These are phyloP conservation scores for Bibio marci DNA, from an alignment of 2,888 invertebrate species.

Conservation along the genomic window DNA sequence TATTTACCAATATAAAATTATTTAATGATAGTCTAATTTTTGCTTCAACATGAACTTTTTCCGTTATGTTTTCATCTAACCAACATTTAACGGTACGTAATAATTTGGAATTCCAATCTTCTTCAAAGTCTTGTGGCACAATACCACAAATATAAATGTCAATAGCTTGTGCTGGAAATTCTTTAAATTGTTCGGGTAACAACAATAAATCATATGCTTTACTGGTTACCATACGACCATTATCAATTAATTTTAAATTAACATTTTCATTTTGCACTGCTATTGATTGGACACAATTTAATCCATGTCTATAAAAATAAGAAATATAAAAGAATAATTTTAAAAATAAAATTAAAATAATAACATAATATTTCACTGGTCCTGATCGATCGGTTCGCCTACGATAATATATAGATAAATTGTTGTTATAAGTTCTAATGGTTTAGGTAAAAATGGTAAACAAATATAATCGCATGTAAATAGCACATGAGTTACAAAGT, in stretches of 20 bases:
- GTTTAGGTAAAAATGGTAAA: no score
- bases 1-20: background rate
- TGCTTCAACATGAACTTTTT: slow-evolving; percentile 19
- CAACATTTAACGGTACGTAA: slow-evolving; percentile 25
- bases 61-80: slow-evolving; percentile 18
- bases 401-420: no score
- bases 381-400: no score
- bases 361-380: no score
- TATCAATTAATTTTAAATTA: slow-evolving; percentile 39
- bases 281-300: slow-evolving; percentile 3
- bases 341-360: no score
- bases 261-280: slow-evolving; percentile 11
- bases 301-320: no score
- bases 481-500: no score
- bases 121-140: slow-evolving; percentile 36
- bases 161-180: slow-evolving; percentile 30
- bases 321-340: no score
- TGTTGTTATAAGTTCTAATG: no score
- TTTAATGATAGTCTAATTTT: slow-evolving; percentile 13
- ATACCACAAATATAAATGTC: slow-evolving; percentile 35
- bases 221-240: slow-evolving; percentile 32
- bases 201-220: slow-evolving; percentile 30
- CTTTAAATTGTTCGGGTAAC: slow-evolving; percentile 34
- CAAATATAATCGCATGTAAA: no score
- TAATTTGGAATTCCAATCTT: slow-evolving; percentile 33